Percentiles rank a stretch among this genome's conserved stretches.
Evolutionary conservation across 2,797 vertebrate genomes (phyloP).

Genomic region (Ficedula albicollis): DNA sequence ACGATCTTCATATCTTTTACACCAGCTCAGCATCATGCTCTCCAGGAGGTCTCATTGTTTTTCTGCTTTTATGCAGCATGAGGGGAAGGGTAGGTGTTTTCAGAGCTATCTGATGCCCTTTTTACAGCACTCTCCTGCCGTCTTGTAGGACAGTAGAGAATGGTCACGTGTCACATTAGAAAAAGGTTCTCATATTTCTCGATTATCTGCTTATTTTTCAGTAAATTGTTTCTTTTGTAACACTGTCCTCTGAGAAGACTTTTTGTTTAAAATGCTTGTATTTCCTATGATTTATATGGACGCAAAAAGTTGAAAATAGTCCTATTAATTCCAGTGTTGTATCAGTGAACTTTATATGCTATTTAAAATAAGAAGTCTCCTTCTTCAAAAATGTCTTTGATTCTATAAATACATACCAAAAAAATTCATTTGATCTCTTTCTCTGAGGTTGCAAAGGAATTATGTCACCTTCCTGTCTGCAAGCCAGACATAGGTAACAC

Average conservation of each 20-base stretch:
- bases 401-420: constrained; percentile 9
- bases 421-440: constrained; percentile 24
- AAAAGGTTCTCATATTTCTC: not conserved
- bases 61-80: not conserved
- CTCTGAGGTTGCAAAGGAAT: constrained; percentile 18
- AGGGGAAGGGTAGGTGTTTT: constrained; percentile 10
- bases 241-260: not conserved
- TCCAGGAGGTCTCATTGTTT: not conserved
- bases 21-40: not conserved
- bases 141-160: not conserved
- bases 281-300: not conserved
- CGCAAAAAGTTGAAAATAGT: not conserved
- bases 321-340: constrained; percentile 46
- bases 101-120: not conserved
- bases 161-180: not conserved
- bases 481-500: constrained; percentile 25
- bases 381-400: constrained; percentile 43
- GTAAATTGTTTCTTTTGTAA: not conserved
- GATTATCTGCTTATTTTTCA: not conserved
- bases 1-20: not conserved
- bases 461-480: constrained; percentile 42
- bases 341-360: not conserved
- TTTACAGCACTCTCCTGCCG: not conserved
- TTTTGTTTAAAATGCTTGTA: not conserved
- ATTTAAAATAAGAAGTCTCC: constrained; percentile 29